Percentiles rank a stretch among this genome's conserved stretches.
Conservation (phyloP, 2,888 invertebrate species). For the Sesia bembeciformis region DNA sequence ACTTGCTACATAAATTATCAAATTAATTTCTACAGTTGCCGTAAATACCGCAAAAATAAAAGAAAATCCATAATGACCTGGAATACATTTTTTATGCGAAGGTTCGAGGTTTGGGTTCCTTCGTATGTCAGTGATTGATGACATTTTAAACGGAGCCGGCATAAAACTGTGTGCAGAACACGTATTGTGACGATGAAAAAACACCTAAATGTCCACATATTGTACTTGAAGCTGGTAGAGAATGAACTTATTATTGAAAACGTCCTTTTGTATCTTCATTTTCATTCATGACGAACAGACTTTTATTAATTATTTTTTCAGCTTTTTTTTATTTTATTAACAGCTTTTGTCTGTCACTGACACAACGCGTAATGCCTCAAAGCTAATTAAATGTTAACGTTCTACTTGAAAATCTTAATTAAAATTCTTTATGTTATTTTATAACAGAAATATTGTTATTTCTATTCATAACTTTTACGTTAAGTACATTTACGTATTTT, state of each 20-base stretch:
- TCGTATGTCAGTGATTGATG: constrained; percentile 49
- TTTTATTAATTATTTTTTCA: constrained; percentile 2
- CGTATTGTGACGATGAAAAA: background rate
- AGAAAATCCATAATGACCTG: constrained; percentile 35
- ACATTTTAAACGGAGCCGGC: constrained; percentile 26
- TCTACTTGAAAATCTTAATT: background rate
- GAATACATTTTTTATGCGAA: constrained; percentile 34
- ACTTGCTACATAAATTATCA: no score
- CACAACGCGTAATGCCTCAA: constrained; percentile 1
- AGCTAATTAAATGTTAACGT: constrained; percentile 2
- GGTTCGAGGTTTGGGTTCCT: constrained; percentile 24
- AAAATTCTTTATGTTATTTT: background rate
- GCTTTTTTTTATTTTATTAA: no score
- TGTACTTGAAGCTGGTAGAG: constrained; percentile 15
- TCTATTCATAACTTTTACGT: no score
- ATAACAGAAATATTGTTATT: no score
- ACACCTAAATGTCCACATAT: background rate
- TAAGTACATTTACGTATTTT: no score
- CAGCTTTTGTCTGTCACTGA: background rate
- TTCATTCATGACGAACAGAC: constrained; percentile 21
- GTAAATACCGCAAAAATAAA: constrained; percentile 18
- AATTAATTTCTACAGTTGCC: no score
- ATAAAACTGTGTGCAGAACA: constrained; percentile 21
- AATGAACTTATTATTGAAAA: constrained; percentile 19
- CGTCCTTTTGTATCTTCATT: constrained; percentile 26